A percentile compares a stretch with the other conserved stretches of the same genome.
These are phyloP conservation scores for Drosophila mayaguana DNA, from an alignment of 2,888 invertebrate species.

Conservation along the genomic window DNA sequence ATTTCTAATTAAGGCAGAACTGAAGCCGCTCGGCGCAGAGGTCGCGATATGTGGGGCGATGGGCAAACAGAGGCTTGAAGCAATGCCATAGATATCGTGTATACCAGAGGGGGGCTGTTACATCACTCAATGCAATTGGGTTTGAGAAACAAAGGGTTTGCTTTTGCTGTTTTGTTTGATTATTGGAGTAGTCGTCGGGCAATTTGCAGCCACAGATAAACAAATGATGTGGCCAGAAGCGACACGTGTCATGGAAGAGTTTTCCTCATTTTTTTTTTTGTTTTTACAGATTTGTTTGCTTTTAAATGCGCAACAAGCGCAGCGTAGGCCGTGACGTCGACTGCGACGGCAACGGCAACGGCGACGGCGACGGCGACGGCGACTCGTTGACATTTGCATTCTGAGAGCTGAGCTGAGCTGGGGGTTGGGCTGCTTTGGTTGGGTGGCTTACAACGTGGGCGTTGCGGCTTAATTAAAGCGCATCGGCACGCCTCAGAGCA, in stretches of 20 bases:
- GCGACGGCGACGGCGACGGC: conserved; percentile 12
- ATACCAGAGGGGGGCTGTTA: conserved; percentile 23
- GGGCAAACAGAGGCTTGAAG: conserved; percentile 31
- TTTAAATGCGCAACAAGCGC: conserved; percentile 62
- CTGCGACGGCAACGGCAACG: conserved; percentile 7
- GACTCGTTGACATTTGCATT: conserved; percentile 71
- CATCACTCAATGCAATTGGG: conserved; percentile 55
- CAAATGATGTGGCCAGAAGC: conserved; percentile 34
- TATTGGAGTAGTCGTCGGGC: conserved; percentile 38
- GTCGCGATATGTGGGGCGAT: conserved; percentile 45
- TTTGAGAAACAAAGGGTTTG: conserved; percentile 65
- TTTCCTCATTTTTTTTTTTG: conserved; percentile 9
- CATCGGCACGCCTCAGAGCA: conserved; percentile 66
- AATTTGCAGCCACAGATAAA: conserved; percentile 36
- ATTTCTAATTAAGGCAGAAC: conserved; percentile 25
- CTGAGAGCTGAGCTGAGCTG: conserved; percentile 18
- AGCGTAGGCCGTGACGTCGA: conserved; percentile 33
- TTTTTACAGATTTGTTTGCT: background rate
- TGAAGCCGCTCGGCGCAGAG: conserved; percentile 17
- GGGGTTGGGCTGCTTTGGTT: background rate
- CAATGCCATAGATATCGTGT: conserved; percentile 32
- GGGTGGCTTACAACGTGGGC: conserved; percentile 2
- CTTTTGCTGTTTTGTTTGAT: conserved; percentile 25
- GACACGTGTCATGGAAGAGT: conserved; percentile 58
- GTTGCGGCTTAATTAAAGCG: conserved; percentile 62